Conservation (phyloP, 1,140 invertebrate genomes). For the Hylyphantes graminicola region DNA sequence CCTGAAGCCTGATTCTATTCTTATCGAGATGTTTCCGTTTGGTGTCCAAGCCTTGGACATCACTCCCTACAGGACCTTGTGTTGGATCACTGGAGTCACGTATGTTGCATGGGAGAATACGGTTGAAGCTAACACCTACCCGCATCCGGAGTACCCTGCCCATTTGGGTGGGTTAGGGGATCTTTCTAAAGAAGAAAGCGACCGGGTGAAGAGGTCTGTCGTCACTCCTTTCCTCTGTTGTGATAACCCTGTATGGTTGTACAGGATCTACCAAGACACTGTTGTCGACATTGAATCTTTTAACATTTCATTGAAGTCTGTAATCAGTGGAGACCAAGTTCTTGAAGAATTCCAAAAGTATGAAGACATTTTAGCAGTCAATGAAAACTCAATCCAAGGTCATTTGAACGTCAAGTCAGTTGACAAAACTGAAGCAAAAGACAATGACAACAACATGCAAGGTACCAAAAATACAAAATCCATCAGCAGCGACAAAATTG, state of each 20-base stretch:
- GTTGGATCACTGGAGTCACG: slow-evolving; percentile 64
- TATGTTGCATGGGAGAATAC: slow-evolving; percentile 70
- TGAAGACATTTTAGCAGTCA: too few relatives aligned
- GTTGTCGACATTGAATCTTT: slow-evolving; percentile 67
- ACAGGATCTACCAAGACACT: slow-evolving; percentile 73
- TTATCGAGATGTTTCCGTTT: slow-evolving; percentile 68
- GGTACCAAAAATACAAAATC: too few relatives aligned
- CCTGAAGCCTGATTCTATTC: slow-evolving; percentile 61
- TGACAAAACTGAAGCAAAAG: too few relatives aligned
- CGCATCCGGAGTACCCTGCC: slow-evolving; percentile 67
- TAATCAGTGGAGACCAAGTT: too few relatives aligned
- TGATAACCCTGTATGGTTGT: slow-evolving; percentile 71
- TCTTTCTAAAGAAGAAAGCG: slow-evolving; percentile 65
- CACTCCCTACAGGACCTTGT: slow-evolving; percentile 70
- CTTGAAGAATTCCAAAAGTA: too few relatives aligned
- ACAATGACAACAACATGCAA: too few relatives aligned
- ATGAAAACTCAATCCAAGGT: too few relatives aligned
- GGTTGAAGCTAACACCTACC: slow-evolving; percentile 65
- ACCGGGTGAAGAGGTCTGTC: slow-evolving; percentile 65
- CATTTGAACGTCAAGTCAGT: too few relatives aligned
- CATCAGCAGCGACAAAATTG: neutral
- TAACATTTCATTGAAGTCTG: neutral
- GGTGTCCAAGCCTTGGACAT: slow-evolving; percentile 69
- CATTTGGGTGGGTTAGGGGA: slow-evolving; percentile 69
- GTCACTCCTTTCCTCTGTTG: slow-evolving; percentile 70